These are phyloP conservation scores for Cotesia congregata DNA, from an alignment of 2,888 invertebrate genomes.

Conservation along the genomic window DNA sequence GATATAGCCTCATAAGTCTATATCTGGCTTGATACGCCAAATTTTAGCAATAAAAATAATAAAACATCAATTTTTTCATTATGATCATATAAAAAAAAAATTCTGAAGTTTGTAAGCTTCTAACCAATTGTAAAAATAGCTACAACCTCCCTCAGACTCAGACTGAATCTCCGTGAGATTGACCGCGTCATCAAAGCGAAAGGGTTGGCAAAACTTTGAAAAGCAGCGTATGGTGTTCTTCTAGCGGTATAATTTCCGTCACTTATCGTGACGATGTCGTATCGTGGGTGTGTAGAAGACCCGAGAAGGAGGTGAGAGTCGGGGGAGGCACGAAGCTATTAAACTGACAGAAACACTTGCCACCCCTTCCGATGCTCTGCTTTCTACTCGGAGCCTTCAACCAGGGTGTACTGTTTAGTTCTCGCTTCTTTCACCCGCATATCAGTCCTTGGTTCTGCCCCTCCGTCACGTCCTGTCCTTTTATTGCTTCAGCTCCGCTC, in stretches of 20 bases:
- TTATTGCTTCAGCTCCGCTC: background rate
- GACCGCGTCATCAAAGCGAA: constrained; percentile 29
- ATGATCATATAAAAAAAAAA: too few relatives aligned
- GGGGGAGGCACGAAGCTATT: constrained; percentile 67
- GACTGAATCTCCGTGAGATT: background rate
- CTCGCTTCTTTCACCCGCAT: constrained; percentile 34
- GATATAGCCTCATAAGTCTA: too few relatives aligned
- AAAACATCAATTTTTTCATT: too few relatives aligned
- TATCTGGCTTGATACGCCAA: too few relatives aligned
- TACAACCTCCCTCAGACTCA: too few relatives aligned
- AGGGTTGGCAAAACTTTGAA: constrained; percentile 23
- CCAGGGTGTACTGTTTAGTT: constrained; percentile 26
- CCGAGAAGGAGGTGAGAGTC: constrained; percentile 40
- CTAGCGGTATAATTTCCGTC: constrained; percentile 64
- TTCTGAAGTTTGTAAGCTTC: too few relatives aligned
- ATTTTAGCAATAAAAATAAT: too few relatives aligned
- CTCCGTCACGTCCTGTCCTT: constrained; percentile 5
- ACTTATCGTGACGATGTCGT: constrained; percentile 68
- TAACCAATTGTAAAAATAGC: too few relatives aligned
- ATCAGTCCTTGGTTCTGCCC: constrained; percentile 48
- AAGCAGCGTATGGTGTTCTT: background rate
- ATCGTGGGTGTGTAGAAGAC: constrained; percentile 54
- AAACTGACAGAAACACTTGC: constrained; percentile 65
- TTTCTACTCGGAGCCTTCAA: too few relatives aligned
- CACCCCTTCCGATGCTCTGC: constrained; percentile 21